These are phyloP conservation scores for Meloidogyne chitwoodi DNA, from an alignment of 1,140 invertebrate genomes.

Conservation along the genomic window DNA sequence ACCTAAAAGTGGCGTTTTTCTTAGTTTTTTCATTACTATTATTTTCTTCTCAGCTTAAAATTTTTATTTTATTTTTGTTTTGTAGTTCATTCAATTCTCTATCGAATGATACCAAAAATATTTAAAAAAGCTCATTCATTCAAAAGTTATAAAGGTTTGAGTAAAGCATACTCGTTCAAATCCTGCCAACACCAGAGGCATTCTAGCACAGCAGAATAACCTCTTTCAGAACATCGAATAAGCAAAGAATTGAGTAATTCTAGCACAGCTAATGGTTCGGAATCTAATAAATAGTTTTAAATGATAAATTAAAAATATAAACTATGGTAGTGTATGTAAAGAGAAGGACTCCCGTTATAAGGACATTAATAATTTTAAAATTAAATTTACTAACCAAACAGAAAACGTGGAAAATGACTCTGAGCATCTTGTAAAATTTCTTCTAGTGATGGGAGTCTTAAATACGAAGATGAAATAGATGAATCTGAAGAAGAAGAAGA, in stretches of 20 bases:
- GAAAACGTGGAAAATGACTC: conserved; percentile 21
- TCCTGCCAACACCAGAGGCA: conserved; percentile 37
- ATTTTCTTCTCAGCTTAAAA: not conserved
- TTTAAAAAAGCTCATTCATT: not conserved
- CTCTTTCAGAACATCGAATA: conserved; percentile 14
- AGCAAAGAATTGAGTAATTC: conserved; percentile 23
- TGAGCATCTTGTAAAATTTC: conserved; percentile 27
- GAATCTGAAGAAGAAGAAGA: not conserved
- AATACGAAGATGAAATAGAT: not conserved
- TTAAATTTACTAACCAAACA: conserved; percentile 31
- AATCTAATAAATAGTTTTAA: not conserved
- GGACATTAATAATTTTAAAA: not conserved
- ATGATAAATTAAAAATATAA: not conserved
- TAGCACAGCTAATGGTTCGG: conserved; percentile 6
- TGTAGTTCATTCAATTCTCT: not conserved
- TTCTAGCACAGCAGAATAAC: conserved; percentile 28
- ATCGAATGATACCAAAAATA: not conserved
- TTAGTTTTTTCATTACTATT: not conserved
- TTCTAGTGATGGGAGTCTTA: conserved; percentile 6
- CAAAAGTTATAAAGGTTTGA: not conserved
- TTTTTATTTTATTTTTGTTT: not conserved
- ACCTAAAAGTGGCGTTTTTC: not conserved
- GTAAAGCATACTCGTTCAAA: not conserved
- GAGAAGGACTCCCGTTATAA: no score
- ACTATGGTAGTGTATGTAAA: not conserved